Conservation (phyloP, 2,797 vertebrate species). For the Takifugu rubripes region DNA sequence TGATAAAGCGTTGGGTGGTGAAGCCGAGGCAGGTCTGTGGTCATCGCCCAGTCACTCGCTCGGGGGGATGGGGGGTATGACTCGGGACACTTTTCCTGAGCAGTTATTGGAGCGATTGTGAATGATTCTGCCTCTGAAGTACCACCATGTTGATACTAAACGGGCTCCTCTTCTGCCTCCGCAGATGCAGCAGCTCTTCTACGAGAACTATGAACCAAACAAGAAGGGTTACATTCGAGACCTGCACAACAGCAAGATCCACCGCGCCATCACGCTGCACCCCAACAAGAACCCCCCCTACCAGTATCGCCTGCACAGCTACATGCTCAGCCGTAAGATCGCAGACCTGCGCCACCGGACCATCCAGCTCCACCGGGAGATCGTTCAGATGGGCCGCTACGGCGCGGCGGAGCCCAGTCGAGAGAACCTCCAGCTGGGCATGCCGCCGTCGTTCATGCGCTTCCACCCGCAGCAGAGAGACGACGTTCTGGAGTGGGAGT, state of each 20-base stretch:
- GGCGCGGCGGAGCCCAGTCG: constrained; percentile 81
- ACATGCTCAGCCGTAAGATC: constrained; percentile 93
- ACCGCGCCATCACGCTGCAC: constrained; percentile 94
- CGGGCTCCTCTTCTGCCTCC: constrained; percentile 30
- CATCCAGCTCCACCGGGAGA: constrained; percentile 92
- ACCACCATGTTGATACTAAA: constrained; percentile 7
- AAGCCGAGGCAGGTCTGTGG: constrained; percentile 62
- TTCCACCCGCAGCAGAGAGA: constrained; percentile 89
- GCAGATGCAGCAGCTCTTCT: constrained; percentile 99
- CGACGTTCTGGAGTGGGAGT: constrained; percentile 97
- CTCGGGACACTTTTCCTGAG: too few species aligned
- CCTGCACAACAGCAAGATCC: constrained; percentile 96
- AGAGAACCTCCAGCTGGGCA: constrained; percentile 90
- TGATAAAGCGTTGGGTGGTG: constrained; percentile 66
- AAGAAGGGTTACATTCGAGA: constrained; percentile 97
- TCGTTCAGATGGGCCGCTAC: constrained; percentile 91
- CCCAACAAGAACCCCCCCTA: constrained; percentile 97
- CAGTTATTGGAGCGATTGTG: too few species aligned
- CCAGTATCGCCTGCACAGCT: constrained; percentile 96
- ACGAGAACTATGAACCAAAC: constrained; percentile 97
- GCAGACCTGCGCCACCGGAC: constrained; percentile 91
- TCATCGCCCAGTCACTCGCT: constrained; percentile 52
- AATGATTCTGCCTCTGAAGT: not conserved
- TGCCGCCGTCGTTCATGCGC: constrained; percentile 92
- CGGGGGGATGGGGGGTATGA: not conserved